Evolutionary conservation across 1,140 invertebrate species (phyloP).

Genomic region (Drosophila murphyi): DNA sequence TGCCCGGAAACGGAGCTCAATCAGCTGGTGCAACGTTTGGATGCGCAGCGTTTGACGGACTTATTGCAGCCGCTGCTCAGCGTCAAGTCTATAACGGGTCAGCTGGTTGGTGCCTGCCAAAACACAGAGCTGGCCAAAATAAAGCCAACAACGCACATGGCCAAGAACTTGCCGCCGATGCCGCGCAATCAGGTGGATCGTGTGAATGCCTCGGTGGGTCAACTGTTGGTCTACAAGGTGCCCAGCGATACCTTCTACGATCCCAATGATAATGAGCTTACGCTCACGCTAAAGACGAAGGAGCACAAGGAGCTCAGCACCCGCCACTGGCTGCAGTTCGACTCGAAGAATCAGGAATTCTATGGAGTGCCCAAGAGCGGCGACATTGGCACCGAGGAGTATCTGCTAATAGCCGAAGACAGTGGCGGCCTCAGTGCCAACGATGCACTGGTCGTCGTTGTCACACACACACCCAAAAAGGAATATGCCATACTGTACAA

Average conservation of each 20-base stretch:
- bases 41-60: slow-evolving; percentile 85
- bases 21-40: slow-evolving; percentile 85
- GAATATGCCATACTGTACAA: slow-evolving; percentile 90
- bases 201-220: slow-evolving; percentile 91
- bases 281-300: slow-evolving; percentile 90
- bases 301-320: slow-evolving; percentile 88
- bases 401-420: slow-evolving; percentile 90
- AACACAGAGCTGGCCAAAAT: slow-evolving; percentile 81
- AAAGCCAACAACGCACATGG: slow-evolving; percentile 86
- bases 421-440: slow-evolving; percentile 89
- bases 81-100: slow-evolving; percentile 87
- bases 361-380: slow-evolving; percentile 91
- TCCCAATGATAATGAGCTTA: slow-evolving; percentile 90
- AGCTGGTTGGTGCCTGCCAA: slow-evolving; percentile 88
- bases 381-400: slow-evolving; percentile 90
- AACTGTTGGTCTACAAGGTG: slow-evolving; percentile 91
- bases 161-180: slow-evolving; percentile 89
- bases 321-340: slow-evolving; percentile 95
- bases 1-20: slow-evolving; percentile 91
- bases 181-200: slow-evolving; percentile 93
- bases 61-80: slow-evolving; percentile 87
- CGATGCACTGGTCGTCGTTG: slow-evolving; percentile 92
- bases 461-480: slow-evolving; percentile 86
- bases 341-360: slow-evolving; percentile 94
- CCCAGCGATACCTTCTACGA: slow-evolving; percentile 96